These are phyloP conservation scores for Malacosoma neustria DNA, from an alignment of 2,888 invertebrate genomes.

Conservation along the genomic window DNA sequence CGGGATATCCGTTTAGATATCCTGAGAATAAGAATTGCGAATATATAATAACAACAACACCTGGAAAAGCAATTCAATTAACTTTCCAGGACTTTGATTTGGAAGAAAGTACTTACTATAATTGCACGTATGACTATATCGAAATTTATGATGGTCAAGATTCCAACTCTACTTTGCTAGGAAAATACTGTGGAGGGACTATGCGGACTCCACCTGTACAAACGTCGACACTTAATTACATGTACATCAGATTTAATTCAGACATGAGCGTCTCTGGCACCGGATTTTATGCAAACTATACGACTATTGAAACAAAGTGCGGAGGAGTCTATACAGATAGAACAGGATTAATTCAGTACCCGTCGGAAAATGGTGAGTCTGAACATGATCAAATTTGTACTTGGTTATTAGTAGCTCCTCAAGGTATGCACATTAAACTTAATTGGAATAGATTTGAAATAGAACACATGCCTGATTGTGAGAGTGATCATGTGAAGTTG, in stretches of 20 bases:
- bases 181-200: slow-evolving; percentile 78
- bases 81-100: slow-evolving; percentile 80
- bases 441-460: slow-evolving; percentile 83
- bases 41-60: slow-evolving; percentile 79
- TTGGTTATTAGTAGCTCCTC: slow-evolving; percentile 86
- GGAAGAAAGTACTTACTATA: slow-evolving; percentile 51
- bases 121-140: slow-evolving; percentile 49
- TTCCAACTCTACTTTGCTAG: slow-evolving; percentile 77
- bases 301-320: slow-evolving; percentile 79
- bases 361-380: slow-evolving; percentile 49
- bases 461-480: slow-evolving; percentile 75
- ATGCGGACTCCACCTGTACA: slow-evolving; percentile 70
- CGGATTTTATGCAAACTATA: slow-evolving; percentile 86
- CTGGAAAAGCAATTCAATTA: slow-evolving; percentile 78
- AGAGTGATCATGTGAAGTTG: slow-evolving; percentile 81
- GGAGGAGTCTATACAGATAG: slow-evolving; percentile 80
- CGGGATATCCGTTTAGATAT: slow-evolving; percentile 84
- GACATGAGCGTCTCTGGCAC: slow-evolving; percentile 72
- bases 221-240: slow-evolving; percentile 81
- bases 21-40: slow-evolving; percentile 77
- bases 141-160: slow-evolving; percentile 83
- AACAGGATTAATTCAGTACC: slow-evolving; percentile 79
- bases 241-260: slow-evolving; percentile 80
- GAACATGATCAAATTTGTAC: slow-evolving; percentile 71
- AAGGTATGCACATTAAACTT: slow-evolving; percentile 79